Evolutionary conservation across 1,140 invertebrate genomes (phyloP).

Genomic region (Halesus radiatus): DNA sequence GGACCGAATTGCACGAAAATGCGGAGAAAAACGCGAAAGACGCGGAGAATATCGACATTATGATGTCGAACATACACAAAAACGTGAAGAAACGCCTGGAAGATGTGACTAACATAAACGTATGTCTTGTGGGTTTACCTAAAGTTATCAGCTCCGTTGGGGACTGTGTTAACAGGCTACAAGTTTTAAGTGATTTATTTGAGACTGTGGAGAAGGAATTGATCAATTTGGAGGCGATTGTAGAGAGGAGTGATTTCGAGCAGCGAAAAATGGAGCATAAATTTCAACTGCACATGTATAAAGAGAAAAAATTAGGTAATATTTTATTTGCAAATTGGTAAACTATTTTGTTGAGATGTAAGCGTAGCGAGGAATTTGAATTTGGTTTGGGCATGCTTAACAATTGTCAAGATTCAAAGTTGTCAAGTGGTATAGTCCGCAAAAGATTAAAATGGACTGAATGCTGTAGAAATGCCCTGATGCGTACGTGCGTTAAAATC

Average conservation of each 20-base stretch:
- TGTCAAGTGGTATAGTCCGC: too few species aligned
- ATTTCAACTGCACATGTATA: constrained; percentile 54
- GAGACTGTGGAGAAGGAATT: constrained; percentile 44
- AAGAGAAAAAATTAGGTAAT: constrained; percentile 51
- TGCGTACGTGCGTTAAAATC: too few species aligned
- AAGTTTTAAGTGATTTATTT: constrained; percentile 32
- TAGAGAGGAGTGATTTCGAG: constrained; percentile 46
- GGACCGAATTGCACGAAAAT: constrained; percentile 47
- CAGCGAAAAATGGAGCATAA: constrained; percentile 49
- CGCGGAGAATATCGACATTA: constrained; percentile 45
- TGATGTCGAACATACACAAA: constrained; percentile 45
- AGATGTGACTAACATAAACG: constrained; percentile 41
- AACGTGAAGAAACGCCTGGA: constrained; percentile 43
- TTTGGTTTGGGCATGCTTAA: too few species aligned
- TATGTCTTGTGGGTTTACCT: constrained; percentile 32
- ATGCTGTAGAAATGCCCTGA: too few species aligned
- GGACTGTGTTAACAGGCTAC: constrained; percentile 31
- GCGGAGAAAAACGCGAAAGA: constrained; percentile 48
- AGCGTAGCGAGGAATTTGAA: too few species aligned
- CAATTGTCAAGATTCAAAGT: too few species aligned
- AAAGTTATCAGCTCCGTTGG: constrained; percentile 44
- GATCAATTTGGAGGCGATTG: constrained; percentile 44
- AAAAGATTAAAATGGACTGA: too few species aligned
- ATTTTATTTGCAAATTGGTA: background rate
- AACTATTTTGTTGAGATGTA: too few species aligned